Percentiles rank a stretch among this genome's conserved stretches.
Evolutionary conservation across 1,140 invertebrate genomes (phyloP).

Genomic region (Dermatophagoides farinae): DNA sequence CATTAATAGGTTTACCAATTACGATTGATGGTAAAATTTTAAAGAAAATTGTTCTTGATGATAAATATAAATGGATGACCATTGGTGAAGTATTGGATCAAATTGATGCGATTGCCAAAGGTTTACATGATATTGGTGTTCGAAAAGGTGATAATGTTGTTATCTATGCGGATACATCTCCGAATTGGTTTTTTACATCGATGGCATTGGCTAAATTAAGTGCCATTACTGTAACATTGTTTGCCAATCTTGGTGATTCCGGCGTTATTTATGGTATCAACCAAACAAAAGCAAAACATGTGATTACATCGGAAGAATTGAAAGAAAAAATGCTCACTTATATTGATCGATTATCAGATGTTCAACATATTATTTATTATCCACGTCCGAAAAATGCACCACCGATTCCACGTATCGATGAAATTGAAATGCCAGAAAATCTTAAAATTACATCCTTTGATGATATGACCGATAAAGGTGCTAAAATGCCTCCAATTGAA

Average conservation of each 20-base stretch:
- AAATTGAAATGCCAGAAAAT: neutral
- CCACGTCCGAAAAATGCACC: slow-evolving; percentile 28
- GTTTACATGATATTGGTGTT: slow-evolving; percentile 22
- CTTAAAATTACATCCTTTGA: neutral
- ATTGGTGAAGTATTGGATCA: slow-evolving; percentile 51
- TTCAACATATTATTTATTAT: slow-evolving; percentile 14
- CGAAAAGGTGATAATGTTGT: slow-evolving; percentile 24
- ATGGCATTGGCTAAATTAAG: slow-evolving; percentile 26
- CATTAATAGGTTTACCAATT: neutral
- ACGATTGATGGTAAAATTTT: slow-evolving; percentile 9
- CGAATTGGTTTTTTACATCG: slow-evolving; percentile 31
- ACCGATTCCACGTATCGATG: neutral
- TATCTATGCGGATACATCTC: slow-evolving; percentile 30
- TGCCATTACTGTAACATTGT: slow-evolving; percentile 24
- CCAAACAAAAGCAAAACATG: slow-evolving; percentile 62
- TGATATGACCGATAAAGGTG: neutral
- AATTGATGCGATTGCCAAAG: slow-evolving; percentile 43
- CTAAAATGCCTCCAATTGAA: neutral
- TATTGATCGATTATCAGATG: neutral
- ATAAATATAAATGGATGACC: slow-evolving; percentile 70
- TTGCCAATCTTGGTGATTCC: slow-evolving; percentile 30
- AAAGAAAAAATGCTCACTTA: slow-evolving; percentile 19
- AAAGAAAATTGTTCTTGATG: slow-evolving; percentile 1
- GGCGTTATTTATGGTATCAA: slow-evolving; percentile 86
- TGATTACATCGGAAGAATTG: slow-evolving; percentile 22